phyloP scores from a whole-genome alignment of 1,140 invertebrate species.

The Bombus waltoni region DNA sequence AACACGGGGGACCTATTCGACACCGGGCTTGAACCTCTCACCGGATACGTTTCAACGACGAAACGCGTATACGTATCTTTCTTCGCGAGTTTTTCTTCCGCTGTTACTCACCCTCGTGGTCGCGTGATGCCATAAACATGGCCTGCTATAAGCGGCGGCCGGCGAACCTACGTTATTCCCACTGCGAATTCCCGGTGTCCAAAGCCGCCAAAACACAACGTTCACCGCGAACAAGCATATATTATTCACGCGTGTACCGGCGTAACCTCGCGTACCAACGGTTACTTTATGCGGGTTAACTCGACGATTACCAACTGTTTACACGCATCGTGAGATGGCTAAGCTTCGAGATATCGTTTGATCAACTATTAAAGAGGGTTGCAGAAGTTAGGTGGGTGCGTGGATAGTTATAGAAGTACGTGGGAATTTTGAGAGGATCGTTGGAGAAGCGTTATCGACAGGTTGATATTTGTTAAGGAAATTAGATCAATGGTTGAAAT shows the following conservation, averaged over 20 bases:
- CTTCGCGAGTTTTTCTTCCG: slow-evolving; percentile 38
- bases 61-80: slow-evolving; percentile 1
- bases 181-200: slow-evolving; percentile 12
- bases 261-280: neutral
- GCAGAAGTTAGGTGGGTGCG: neutral
- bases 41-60: neutral
- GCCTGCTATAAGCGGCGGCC: slow-evolving; percentile 40
- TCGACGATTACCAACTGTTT: slow-evolving; percentile 29
- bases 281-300: slow-evolving; percentile 43
- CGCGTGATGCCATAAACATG: slow-evolving; percentile 70
- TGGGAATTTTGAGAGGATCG: neutral
- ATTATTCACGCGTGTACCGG: slow-evolving; percentile 36
- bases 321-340: slow-evolving; percentile 7
- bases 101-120: slow-evolving; percentile 17
- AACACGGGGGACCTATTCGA: slow-evolving; percentile 61
- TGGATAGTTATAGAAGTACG: no score
- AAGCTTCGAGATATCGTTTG: neutral
- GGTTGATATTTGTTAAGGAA: no score
- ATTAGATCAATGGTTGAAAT: no score
- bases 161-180: slow-evolving; percentile 53
- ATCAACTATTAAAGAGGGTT: neutral
- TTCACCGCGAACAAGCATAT: slow-evolving; percentile 18
- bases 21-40: slow-evolving; percentile 26
- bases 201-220: slow-evolving; percentile 35
- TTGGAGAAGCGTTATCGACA: no score